Evolutionary conservation across 2,797 vertebrate genomes (phyloP).

Genomic region (Acipenser transmontanus): DNA sequence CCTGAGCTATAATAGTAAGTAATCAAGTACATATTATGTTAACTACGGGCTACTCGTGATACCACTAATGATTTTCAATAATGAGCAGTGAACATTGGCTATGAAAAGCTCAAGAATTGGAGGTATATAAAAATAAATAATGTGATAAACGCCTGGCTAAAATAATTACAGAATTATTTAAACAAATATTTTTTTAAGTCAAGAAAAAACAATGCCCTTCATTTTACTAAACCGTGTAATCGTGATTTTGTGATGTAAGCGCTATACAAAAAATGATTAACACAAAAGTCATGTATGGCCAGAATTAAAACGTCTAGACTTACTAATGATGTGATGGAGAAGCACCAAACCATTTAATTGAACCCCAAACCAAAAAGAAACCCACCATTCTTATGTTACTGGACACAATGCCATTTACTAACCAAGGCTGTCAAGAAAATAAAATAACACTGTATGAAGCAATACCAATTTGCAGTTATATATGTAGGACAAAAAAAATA

Average conservation of each 20-base stretch:
- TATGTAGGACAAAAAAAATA: too few relatives aligned
- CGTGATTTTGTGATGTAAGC: too few relatives aligned
- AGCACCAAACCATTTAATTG: conserved; percentile 27
- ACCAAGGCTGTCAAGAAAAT: background rate
- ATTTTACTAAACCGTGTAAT: background rate
- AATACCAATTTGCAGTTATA: too few relatives aligned
- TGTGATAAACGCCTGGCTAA: background rate
- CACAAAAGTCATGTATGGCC: conserved; percentile 23
- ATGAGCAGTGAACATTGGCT: background rate
- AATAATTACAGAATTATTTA: background rate
- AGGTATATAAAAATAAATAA: background rate
- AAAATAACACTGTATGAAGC: background rate
- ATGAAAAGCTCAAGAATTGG: background rate
- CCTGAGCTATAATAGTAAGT: conserved; percentile 5
- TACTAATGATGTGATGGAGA: conserved; percentile 22
- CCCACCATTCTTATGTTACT: conserved; percentile 20
- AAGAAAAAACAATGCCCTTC: conserved; percentile 1
- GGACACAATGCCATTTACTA: background rate
- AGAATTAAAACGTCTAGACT: conserved; percentile 33
- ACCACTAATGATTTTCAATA: background rate
- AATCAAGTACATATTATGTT: conserved; percentile 13
- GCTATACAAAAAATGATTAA: background rate
- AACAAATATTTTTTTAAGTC: background rate
- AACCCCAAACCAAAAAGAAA: conserved; percentile 21
- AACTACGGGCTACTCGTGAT: conserved; percentile 1